Evolutionary conservation across 2,888 invertebrate species (phyloP), one percentile per base, ranked within the genome.

Genomic region (Ptilodon capucinus): DNA sequence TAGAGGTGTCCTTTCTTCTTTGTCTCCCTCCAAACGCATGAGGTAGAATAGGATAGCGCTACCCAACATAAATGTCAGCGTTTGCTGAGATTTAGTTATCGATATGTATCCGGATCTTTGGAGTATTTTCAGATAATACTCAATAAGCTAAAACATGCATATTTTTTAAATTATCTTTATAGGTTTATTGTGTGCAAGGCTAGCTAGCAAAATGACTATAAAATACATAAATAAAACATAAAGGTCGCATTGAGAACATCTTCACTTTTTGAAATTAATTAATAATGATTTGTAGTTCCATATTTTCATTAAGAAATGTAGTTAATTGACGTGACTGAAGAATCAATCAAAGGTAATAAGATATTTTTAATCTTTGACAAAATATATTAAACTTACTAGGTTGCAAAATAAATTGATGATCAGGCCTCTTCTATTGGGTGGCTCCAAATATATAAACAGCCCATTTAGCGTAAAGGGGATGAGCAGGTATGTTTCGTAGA

Each of bases 21-120:
- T 91, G 1, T 90, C 88, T 48, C 86, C 88, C 52, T 91, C 91
- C 53, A 90, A 74, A 36, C 91, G 70, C 90, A 91, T 90, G 5
- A 91, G 73, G 52, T 91, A 91, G 74, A 91, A 91, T 4, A 91
- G 82, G 32, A 85, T 47, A 8, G 89, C 76, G 50, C 88, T 91
- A 8, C 91, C 89, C 11, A 84, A 7, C 91, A 91, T 91, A 56
- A 91, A 91, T 65, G 86, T 60, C 1, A 91, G 40, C 0, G 88
- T 87, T 55, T 86, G 85, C 35, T 78, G 83, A 4, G 81, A 54
- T 43, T 69, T 86, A 2, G 86, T 87, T n/a, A 91, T 63, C 4
- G 76, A 67, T 34, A 91, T 50, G 46, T 78, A 75, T 8, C 86
- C 86, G 38, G 79, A 76, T 57, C 73, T 76, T 48, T 87, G 68